Evolutionary conservation across 2,797 vertebrate species (phyloP).

Genomic region (Brachymystax lenok): DNA sequence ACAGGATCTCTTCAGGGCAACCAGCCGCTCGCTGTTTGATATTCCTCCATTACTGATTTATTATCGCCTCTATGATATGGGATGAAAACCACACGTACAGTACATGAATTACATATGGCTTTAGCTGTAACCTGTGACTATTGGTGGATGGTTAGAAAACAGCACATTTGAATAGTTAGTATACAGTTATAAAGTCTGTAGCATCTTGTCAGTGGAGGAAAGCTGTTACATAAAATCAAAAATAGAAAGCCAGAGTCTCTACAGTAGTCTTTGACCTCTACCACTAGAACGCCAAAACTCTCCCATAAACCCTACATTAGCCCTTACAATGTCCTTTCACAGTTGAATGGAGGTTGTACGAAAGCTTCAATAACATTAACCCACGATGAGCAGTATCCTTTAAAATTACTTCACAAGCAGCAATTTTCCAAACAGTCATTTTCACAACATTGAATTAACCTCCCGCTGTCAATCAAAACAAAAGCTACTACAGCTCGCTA

Average conservation of each 20-base stretch:
- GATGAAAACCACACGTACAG: constrained; percentile 40
- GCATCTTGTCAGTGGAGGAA: not conserved
- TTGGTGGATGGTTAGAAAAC: not conserved
- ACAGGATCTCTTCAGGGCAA: constrained; percentile 76
- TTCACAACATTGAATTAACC: constrained; percentile 2
- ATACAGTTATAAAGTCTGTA: not conserved
- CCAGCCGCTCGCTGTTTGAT: constrained; percentile 70
- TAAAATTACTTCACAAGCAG: too few relatives aligned
- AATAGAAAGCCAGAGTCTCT: too few relatives aligned
- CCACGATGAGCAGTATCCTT: too few relatives aligned
- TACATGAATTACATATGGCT: constrained; percentile 3
- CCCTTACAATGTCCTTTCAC: too few relatives aligned
- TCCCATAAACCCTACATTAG: too few relatives aligned
- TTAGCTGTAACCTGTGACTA: too few relatives aligned
- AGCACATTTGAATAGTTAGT: not conserved
- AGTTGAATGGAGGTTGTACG: too few relatives aligned
- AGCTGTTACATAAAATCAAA: not conserved
- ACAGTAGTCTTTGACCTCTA: too few relatives aligned
- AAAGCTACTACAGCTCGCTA: constrained; percentile 14
- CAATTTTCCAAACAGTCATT: too few relatives aligned
- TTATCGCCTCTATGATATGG: constrained; percentile 48
- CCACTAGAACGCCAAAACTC: too few relatives aligned
- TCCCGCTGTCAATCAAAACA: constrained; percentile 5
- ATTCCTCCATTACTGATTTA: constrained; percentile 71
- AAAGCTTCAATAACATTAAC: too few relatives aligned